Evolutionary conservation across 2,113 vertebrate genomes (phyloP).

Genomic region (Sisor rabdophorus): DNA sequence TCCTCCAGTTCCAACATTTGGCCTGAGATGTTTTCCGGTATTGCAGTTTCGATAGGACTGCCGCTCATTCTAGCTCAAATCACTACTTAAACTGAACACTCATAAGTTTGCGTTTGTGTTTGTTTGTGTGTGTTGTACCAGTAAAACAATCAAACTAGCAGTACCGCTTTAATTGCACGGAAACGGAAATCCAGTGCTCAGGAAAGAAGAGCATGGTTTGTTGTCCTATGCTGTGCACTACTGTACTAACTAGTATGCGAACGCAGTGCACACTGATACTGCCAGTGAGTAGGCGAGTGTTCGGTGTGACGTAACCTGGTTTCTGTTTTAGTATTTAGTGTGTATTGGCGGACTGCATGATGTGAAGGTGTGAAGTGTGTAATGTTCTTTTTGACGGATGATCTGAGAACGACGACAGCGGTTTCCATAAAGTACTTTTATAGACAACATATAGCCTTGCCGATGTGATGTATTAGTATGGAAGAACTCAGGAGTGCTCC

Average conservation of each 20-base stretch:
- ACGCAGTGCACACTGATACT: background rate
- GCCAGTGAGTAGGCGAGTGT: background rate
- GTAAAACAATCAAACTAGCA: conserved; percentile 42
- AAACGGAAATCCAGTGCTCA: conserved; percentile 57
- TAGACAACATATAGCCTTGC: too few species aligned
- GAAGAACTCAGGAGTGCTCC: too few species aligned
- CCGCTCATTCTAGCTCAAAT: conserved; percentile 45
- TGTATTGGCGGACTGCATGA: too few species aligned
- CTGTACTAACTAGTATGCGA: background rate
- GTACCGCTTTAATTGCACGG: conserved; percentile 49
- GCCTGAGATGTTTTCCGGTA: conserved; percentile 56
- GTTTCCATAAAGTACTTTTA: too few species aligned
- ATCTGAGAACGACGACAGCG: too few species aligned
- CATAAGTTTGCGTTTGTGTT: conserved; percentile 35
- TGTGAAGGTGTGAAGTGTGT: too few species aligned
- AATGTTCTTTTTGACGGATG: too few species aligned
- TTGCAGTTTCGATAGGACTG: conserved; percentile 34
- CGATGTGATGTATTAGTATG: too few species aligned
- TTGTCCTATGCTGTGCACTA: background rate
- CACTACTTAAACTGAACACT: conserved; percentile 14
- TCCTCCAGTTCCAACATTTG: conserved; percentile 72
- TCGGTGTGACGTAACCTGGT: background rate
- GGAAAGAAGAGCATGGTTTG: conserved; percentile 32
- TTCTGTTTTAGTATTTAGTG: background rate
- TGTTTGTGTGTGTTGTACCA: too few species aligned